Percentiles rank a stretch among this genome's conserved stretches.
Evolutionary conservation across 1,140 invertebrate genomes (phyloP).

Genomic region (Drosophila nannoptera): DNA sequence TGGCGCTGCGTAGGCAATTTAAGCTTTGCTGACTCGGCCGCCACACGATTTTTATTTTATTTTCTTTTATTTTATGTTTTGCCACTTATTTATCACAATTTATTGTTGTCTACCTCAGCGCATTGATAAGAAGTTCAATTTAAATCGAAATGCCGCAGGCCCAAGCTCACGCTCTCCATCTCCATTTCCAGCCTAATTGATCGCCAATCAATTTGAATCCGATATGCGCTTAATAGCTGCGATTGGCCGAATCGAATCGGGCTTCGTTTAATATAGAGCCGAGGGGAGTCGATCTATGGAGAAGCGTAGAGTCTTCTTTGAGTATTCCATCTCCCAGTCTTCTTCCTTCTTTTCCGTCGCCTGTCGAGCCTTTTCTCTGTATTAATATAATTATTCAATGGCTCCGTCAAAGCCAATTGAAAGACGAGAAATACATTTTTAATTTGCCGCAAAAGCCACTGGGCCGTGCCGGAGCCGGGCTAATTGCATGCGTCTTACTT

Average conservation of each 20-base stretch:
- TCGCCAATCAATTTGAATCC: constrained; percentile 33
- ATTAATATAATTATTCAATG: constrained; percentile 1
- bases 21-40: constrained; percentile 66
- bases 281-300: no score
- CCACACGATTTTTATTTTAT: constrained; percentile 41
- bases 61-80: constrained; percentile 33
- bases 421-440: background rate
- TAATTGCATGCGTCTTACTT: constrained; percentile 69
- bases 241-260: background rate
- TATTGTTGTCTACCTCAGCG: constrained; percentile 72
- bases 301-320: no score
- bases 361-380: no score
- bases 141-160: constrained; percentile 60
- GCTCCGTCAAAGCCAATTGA: constrained; percentile 1
- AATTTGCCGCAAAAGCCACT: background rate
- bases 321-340: no score
- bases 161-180: constrained; percentile 46
- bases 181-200: constrained; percentile 60
- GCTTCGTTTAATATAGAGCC: no score
- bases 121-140: constrained; percentile 71
- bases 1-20: constrained; percentile 65
- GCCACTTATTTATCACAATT: constrained; percentile 65
- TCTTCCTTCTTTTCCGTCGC: no score
- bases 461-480: constrained; percentile 9
- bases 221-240: constrained; percentile 10